Evolutionary conservation across 2,797 vertebrate species (phyloP), one percentile per base, ranked within the genome.

Genomic region (Clarias fuscus): DNA sequence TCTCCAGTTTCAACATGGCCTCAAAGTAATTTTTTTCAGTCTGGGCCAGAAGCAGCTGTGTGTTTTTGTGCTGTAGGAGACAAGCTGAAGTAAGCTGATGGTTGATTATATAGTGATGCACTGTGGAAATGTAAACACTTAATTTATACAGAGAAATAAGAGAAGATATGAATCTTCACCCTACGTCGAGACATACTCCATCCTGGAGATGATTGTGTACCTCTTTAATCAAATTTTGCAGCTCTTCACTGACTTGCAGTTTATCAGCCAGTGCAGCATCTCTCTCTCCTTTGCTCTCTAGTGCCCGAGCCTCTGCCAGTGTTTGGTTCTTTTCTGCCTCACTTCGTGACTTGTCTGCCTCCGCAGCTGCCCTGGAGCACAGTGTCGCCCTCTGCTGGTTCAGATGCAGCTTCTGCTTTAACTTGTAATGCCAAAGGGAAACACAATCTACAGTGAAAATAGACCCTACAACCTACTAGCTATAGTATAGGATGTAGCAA

Each of bases 21-120:
- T 96, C 95, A 89, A 95, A 96, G 78, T 90, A 94, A 82, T 86
- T 94, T 86, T 92, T 95, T 90, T 96, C 94, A 4, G 91, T 90
- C 89, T 94, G 93, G 0, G 91, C 91, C 64, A 93, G 87, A 17
- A 75, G 56, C 3, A 93, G 90, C 92, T 95, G 93, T 81, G 94
- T 80, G 43, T 94, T 93, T 1, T 86, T 83, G 83, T 94, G 93
- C 93, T 95, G 37, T 27, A 65, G 65, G 62, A 72, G 71, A 27
- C 43, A 56, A 7, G 8, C 24, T 58, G 7, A 65, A 82, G 48
- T 0, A 75, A 82, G 61, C 6, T 33, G 59, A 56, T 53, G 22
- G 33, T 48, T 64, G 33, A 30, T 64, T 20, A 13, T 10, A 83
- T 37, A 27, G 4, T 40, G 75, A 33, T 27, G 22, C 30, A 61